phyloP scores from a whole-genome alignment of 1,140 invertebrate genomes.

The Caenorhabditis tropicalis region DNA sequence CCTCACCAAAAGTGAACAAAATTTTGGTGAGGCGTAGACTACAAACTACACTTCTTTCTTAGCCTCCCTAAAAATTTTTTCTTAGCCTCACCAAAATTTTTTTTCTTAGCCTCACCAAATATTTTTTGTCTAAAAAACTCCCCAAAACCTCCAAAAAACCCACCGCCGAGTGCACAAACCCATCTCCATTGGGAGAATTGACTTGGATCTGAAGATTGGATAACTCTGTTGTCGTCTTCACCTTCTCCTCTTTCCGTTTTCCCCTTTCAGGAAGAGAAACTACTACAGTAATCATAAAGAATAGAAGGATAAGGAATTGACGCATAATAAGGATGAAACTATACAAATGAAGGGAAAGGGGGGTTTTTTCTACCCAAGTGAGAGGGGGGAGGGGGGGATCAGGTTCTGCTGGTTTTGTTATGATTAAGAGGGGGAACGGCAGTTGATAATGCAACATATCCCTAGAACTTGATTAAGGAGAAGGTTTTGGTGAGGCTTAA shows the following conservation, averaged over 20 bases:
- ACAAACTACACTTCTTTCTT: too few relatives aligned
- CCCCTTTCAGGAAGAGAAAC: not conserved
- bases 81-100: not conserved
- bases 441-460: too few relatives aligned
- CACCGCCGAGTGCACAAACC: slow-evolving; percentile 24
- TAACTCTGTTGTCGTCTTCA: not conserved
- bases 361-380: not conserved
- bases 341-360: not conserved
- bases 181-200: not conserved
- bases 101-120: too few relatives aligned
- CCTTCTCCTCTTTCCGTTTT: not conserved
- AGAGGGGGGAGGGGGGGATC: too few relatives aligned
- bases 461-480: too few relatives aligned
- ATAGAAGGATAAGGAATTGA: not conserved
- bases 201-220: slow-evolving; percentile 10
- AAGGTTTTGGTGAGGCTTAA: too few relatives aligned
- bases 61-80: not conserved
- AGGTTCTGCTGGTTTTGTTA: too few relatives aligned
- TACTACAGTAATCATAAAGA: not conserved
- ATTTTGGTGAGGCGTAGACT: too few relatives aligned
- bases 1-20: too few relatives aligned
- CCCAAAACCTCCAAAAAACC: not conserved
- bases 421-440: too few relatives aligned
- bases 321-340: not conserved
- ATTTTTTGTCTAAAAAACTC: too few relatives aligned